phyloP scores from a whole-genome alignment of 2,888 invertebrate species.

The Cartodere bifasciata region DNA sequence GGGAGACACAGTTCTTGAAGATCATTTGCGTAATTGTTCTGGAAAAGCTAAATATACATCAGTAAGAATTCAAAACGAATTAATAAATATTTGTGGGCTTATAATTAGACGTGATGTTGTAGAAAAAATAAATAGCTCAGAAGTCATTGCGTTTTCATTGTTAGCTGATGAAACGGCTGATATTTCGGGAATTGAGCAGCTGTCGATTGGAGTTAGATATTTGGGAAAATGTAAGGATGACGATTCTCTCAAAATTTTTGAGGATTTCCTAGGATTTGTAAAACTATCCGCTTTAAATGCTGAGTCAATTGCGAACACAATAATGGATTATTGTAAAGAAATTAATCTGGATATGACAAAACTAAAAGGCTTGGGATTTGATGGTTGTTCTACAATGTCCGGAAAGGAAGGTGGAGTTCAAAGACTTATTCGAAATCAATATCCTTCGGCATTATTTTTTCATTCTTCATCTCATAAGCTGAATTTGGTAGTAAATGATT shows the following conservation, averaged over 20 bases:
- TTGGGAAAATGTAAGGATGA: constrained; percentile 12
- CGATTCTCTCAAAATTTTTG: constrained; percentile 12
- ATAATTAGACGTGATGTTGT: constrained; percentile 1
- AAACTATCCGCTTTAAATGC: constrained; percentile 9
- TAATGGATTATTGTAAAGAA: constrained; percentile 2
- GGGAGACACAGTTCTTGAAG: constrained; percentile 5
- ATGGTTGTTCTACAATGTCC: constrained; percentile 20
- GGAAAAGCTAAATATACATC: constrained; percentile 6
- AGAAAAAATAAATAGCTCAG: constrained; percentile 4
- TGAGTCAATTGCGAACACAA: neutral
- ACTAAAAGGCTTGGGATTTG: constrained; percentile 17
- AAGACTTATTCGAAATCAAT: constrained; percentile 12
- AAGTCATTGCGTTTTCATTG: constrained; percentile 16
- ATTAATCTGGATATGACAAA: constrained; percentile 11
- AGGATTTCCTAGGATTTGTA: constrained; percentile 5
- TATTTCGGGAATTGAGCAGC: constrained; percentile 15
- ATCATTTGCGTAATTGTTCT: constrained; percentile 4
- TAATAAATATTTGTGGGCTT: constrained; percentile 3
- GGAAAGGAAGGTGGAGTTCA: constrained; percentile 16
- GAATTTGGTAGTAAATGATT: constrained; percentile 18
- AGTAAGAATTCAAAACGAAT: constrained; percentile 5
- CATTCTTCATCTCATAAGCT: constrained; percentile 14
- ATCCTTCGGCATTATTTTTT: constrained; percentile 14
- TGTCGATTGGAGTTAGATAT: constrained; percentile 15
- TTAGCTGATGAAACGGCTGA: constrained; percentile 17